phyloP scores from a whole-genome alignment of 2,113 vertebrate species.

The Hemibagrus wyckioides region DNA sequence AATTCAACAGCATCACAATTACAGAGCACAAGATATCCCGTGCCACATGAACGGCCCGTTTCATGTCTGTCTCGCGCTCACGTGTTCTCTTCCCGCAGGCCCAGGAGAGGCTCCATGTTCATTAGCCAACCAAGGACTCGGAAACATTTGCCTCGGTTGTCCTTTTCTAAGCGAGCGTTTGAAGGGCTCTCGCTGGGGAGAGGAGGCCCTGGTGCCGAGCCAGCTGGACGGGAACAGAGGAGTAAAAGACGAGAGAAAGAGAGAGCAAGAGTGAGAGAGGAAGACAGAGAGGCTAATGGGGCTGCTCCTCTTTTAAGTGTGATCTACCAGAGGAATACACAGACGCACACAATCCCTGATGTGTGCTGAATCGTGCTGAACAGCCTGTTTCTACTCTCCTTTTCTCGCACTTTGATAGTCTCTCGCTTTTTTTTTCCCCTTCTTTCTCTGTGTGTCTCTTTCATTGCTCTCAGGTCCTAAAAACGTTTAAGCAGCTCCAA shows the following conservation, averaged over 20 bases:
- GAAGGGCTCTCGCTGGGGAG: conserved; percentile 60
- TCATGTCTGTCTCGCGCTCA: conserved; percentile 24
- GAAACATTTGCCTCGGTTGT: conserved; percentile 61
- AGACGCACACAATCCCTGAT: conserved; percentile 54
- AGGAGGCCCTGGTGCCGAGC: conserved; percentile 62
- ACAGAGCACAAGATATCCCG: not conserved
- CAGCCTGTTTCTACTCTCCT: conserved; percentile 35
- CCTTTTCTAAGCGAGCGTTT: conserved; percentile 63
- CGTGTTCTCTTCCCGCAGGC: conserved; percentile 52
- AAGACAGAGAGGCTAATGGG: conserved; percentile 57
- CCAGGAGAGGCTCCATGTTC: conserved; percentile 67
- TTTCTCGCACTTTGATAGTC: conserved; percentile 24
- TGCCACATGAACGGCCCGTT: conserved; percentile 7
- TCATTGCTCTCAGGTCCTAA: not conserved
- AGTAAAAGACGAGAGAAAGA: conserved; percentile 29
- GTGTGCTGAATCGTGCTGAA: conserved; percentile 42
- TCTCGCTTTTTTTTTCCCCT: not conserved
- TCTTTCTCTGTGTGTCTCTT: not conserved
- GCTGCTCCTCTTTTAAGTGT: conserved; percentile 70
- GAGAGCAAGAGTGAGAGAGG: conserved; percentile 27
- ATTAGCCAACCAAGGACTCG: conserved; percentile 66
- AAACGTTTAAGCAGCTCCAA: not conserved
- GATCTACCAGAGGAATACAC: conserved; percentile 66
- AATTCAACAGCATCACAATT: conserved; percentile 24
- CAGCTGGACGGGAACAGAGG: conserved; percentile 60